Conservation (phyloP, 2,888 invertebrate species). For the Antitype chi region DNA sequence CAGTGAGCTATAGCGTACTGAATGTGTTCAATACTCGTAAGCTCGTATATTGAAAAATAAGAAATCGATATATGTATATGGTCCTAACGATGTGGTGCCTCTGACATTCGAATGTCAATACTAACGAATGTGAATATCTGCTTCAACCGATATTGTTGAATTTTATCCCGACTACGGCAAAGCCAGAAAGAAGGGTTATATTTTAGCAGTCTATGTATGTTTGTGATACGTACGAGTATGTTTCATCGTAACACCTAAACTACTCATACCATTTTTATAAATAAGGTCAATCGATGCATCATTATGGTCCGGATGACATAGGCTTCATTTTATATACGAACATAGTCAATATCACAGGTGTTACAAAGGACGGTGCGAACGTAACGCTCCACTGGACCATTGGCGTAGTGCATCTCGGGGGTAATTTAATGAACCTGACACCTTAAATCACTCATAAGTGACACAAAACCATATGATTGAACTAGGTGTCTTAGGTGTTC, state of each 20-base stretch:
- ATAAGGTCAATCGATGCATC: neutral
- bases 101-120: constrained; percentile 17
- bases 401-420: too few relatives aligned
- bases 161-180: neutral
- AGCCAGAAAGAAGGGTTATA: neutral
- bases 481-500: too few relatives aligned
- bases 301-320: neutral
- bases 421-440: too few relatives aligned
- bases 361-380: neutral
- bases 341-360: neutral
- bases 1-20: neutral
- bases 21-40: neutral
- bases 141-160: neutral
- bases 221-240: neutral
- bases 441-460: too few relatives aligned
- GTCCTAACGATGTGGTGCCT: constrained; percentile 13
- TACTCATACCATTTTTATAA: neutral
- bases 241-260: neutral
- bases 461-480: too few relatives aligned
- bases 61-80: neutral
- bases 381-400: too few relatives aligned
- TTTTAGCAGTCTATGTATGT: neutral
- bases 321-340: neutral
- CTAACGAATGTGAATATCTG: constrained; percentile 12
- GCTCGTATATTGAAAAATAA: constrained; percentile 4